Evolutionary conservation across 2,888 invertebrate genomes (phyloP).

Genomic region (Thereva unica): DNA sequence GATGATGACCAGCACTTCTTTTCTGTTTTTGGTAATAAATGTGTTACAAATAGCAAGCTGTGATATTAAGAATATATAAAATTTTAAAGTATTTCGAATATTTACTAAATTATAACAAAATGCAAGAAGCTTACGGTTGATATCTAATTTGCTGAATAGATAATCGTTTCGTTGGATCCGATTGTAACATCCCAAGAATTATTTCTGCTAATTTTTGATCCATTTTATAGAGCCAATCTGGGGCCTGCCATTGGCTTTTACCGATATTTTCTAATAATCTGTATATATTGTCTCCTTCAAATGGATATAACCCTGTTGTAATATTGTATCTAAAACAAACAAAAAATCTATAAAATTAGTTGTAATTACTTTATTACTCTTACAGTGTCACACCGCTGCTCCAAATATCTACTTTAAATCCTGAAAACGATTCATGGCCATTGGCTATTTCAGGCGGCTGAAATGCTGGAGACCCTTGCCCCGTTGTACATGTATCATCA

Average conservation of each 20-base stretch:
- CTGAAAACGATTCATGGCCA: slow-evolving; percentile 88
- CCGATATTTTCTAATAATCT: slow-evolving; percentile 95
- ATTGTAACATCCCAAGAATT: slow-evolving; percentile 81
- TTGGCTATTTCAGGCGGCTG: slow-evolving; percentile 99
- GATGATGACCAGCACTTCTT: no score
- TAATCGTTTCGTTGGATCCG: slow-evolving; percentile 77
- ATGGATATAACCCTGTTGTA: slow-evolving; percentile 94
- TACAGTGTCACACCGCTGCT: slow-evolving; percentile 96
- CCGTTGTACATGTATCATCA: slow-evolving; percentile 85
- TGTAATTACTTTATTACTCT: slow-evolving; percentile 53
- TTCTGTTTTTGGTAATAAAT: no score
- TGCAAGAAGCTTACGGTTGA: slow-evolving; percentile 67
- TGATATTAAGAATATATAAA: not conserved
- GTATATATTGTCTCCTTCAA: slow-evolving; percentile 96
- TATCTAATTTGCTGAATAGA: slow-evolving; percentile 79
- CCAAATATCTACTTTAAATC: slow-evolving; percentile 98
- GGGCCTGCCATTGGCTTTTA: slow-evolving; percentile 84
- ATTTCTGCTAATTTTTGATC: slow-evolving; percentile 75
- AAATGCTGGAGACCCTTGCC: slow-evolving; percentile 99
- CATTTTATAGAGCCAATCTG: slow-evolving; percentile 66
- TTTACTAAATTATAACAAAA: not conserved
- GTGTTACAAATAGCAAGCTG: no score
- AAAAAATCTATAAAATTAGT: slow-evolving; percentile 36
- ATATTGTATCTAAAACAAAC: slow-evolving; percentile 84
- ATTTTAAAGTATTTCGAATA: not conserved